Conservation (phyloP, 2,888 invertebrate genomes). For the Tipula unca region DNA sequence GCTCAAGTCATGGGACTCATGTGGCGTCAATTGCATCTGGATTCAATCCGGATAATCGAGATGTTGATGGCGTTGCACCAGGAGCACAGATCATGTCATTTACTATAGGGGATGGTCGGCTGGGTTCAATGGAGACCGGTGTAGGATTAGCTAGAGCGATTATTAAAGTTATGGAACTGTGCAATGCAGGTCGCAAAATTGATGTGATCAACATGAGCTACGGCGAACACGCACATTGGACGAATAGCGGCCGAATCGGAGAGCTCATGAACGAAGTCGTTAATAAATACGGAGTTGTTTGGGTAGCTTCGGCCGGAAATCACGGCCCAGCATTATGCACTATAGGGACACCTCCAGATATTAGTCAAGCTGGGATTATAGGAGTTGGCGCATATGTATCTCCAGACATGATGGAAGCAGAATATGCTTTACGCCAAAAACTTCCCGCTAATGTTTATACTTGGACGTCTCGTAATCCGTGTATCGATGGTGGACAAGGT, state of each 20-base stretch:
- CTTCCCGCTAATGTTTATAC: slow-evolving; percentile 81
- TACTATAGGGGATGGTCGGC: slow-evolving; percentile 85
- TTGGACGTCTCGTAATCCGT: slow-evolving; percentile 84
- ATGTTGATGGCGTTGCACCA: slow-evolving; percentile 90
- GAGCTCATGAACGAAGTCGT: slow-evolving; percentile 80
- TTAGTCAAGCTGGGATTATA: slow-evolving; percentile 72
- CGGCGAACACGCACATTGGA: slow-evolving; percentile 91
- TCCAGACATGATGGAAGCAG: slow-evolving; percentile 94
- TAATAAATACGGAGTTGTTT: slow-evolving; percentile 82
- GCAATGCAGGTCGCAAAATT: slow-evolving; percentile 49
- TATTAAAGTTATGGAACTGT: slow-evolving; percentile 71
- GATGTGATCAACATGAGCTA: slow-evolving; percentile 98
- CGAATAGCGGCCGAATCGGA: slow-evolving; percentile 78
- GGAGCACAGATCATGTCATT: slow-evolving; percentile 91
- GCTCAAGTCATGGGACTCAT: slow-evolving; percentile 94
- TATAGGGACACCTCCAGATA: slow-evolving; percentile 81
- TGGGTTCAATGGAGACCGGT: slow-evolving; percentile 96
- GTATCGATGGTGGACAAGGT: slow-evolving; percentile 80
- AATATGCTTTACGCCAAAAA: slow-evolving; percentile 82
- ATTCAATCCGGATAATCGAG: slow-evolving; percentile 70
- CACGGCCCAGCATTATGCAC: slow-evolving; percentile 67
- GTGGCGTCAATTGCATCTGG: slow-evolving; percentile 95
- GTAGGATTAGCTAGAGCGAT: slow-evolving; percentile 87
- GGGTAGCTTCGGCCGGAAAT: slow-evolving; percentile 94
- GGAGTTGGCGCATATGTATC: slow-evolving; percentile 96